Evolutionary conservation across 2,888 invertebrate genomes (phyloP).

Genomic region (Synergus laeviventris): DNA sequence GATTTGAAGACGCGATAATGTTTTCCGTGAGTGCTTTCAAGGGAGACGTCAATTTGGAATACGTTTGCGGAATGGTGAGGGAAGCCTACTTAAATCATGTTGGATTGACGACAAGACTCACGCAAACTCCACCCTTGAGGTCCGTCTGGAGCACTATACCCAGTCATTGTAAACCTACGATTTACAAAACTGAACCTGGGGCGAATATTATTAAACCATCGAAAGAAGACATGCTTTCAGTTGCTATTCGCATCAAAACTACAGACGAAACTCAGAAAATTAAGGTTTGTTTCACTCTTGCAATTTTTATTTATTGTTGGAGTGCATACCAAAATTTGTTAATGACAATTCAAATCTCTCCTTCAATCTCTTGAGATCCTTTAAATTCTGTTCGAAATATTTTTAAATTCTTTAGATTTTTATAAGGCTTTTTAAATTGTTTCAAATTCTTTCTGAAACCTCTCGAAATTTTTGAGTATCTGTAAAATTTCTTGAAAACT

Average conservation of each 20-base stretch:
- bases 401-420: too few species aligned
- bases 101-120: constrained; percentile 82
- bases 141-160: constrained; percentile 80
- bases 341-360: too few species aligned
- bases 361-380: too few species aligned
- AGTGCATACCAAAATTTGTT: constrained; percentile 64
- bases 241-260: constrained; percentile 88
- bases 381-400: too few species aligned
- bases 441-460: too few species aligned
- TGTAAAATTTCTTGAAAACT: too few species aligned
- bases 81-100: constrained; percentile 87
- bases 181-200: constrained; percentile 82
- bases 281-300: constrained; percentile 78
- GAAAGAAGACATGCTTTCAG: constrained; percentile 86
- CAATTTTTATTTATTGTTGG: constrained; percentile 23
- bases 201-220: constrained; percentile 76
- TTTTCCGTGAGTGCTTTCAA: constrained; percentile 79
- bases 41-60: constrained; percentile 87
- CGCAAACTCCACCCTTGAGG: constrained; percentile 80
- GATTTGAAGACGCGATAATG: constrained; percentile 83
- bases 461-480: too few species aligned
- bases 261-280: constrained; percentile 84
- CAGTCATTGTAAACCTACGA: constrained; percentile 81
- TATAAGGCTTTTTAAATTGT: too few species aligned
- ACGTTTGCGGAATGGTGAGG: constrained; percentile 86